Conservation (phyloP, 2,113 vertebrate genomes). For the Pterophyllum scalare region DNA sequence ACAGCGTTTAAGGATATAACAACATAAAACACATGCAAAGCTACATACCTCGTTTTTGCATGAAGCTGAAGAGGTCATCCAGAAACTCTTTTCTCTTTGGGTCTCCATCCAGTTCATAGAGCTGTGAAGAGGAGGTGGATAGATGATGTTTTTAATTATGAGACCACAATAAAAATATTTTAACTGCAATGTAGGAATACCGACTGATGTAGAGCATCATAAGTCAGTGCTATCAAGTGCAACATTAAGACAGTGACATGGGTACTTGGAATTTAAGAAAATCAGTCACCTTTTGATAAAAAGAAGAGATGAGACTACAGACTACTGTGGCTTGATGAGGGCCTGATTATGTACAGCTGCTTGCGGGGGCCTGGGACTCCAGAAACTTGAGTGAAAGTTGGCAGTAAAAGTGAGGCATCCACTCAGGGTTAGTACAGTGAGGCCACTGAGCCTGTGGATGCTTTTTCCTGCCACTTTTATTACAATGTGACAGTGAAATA, state of each 20-base stretch:
- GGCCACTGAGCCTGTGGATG: slow-evolving; percentile 46
- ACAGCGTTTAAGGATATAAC: background rate
- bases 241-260: background rate
- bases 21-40: background rate
- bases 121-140: slow-evolving; percentile 72
- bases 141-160: slow-evolving; percentile 1
- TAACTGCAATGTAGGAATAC: background rate
- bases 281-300: background rate
- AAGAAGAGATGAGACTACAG: slow-evolving; percentile 4
- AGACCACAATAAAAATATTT: background rate
- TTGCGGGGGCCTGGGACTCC: slow-evolving; percentile 43
- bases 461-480: slow-evolving; percentile 40
- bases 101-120: slow-evolving; percentile 94
- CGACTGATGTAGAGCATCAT: background rate
- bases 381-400: slow-evolving; percentile 70
- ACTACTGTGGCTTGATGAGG: slow-evolving; percentile 59
- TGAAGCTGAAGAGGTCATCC: slow-evolving; percentile 96
- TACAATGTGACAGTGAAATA: slow-evolving; percentile 28
- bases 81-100: slow-evolving; percentile 97
- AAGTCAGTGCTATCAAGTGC: background rate
- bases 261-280: background rate
- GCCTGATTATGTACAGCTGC: slow-evolving; percentile 70
- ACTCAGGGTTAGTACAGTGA: slow-evolving; percentile 55
- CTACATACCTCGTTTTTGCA: slow-evolving; percentile 94
- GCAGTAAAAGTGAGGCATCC: slow-evolving; percentile 68